These are phyloP conservation scores for Anser cygnoides DNA, from an alignment of 2,113 vertebrate genomes.

Conservation along the genomic window DNA sequence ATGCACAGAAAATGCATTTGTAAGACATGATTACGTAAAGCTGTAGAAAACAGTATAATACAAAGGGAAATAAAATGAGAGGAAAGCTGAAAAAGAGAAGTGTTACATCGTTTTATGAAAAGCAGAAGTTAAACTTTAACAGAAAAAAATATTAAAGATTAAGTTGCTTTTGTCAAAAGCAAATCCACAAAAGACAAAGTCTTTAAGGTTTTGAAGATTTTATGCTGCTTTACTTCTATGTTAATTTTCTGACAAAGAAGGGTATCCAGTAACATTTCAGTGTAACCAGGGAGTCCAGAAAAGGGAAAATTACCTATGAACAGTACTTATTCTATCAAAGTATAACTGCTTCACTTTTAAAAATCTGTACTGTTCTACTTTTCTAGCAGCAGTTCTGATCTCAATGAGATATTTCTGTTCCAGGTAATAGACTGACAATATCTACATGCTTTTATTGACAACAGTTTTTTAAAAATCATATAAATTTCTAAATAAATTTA, in stretches of 20 bases:
- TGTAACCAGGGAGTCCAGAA: background rate
- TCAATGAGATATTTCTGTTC: background rate
- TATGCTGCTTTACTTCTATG: background rate
- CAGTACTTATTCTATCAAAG: background rate
- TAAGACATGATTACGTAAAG: background rate
- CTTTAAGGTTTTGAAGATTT: background rate
- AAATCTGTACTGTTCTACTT: background rate
- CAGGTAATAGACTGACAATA: background rate
- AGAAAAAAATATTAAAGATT: background rate
- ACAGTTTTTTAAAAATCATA: background rate
- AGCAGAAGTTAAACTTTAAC: background rate
- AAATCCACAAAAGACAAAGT: background rate
- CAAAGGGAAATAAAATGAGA: background rate
- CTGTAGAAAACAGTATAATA: background rate
- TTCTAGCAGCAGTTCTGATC: background rate
- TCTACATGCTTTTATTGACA: background rate
- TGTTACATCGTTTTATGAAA: background rate
- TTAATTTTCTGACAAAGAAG: background rate
- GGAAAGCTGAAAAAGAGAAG: background rate
- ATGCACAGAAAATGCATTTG: background rate
- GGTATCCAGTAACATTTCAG: background rate
- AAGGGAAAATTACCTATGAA: background rate
- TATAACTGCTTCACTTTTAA: background rate
- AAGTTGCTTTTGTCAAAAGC: background rate
- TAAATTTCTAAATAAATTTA: constrained; percentile 21